Evolutionary conservation across 2,113 vertebrate genomes (phyloP), one percentile per base, ranked within the genome.

Genomic region (Clarias batrachus): DNA sequence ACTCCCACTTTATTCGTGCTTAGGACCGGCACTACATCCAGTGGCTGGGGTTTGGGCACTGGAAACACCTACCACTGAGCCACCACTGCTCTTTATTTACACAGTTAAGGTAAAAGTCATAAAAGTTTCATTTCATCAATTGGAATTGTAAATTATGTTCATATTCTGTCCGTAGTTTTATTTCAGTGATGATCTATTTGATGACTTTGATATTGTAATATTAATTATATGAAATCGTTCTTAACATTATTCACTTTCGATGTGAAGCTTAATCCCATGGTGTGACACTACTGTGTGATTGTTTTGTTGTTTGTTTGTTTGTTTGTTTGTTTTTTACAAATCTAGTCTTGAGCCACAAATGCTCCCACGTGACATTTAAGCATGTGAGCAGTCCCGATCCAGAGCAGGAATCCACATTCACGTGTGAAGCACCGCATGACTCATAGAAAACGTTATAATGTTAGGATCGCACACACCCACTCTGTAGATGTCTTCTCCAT

Each of bases 401-500:
- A 10, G 3, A 59, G 27, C 41, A 79, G 62, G 27, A 56, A 56
- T 63, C 62, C 74, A 59, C 54, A 70, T 13, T 68, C 62, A 70
- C 52, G n/a, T 57, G 37, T 57, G 21, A 37, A 80, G 63, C 11
- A 3, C 48, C 16, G 63, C 56, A 56, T 70, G 48, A 79, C 60
- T 77, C 83, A n/a, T 57, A 30, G 5, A 52, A 27, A 25, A 77
- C 33, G 27, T 70, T 79, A 54, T 27, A 27, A 25, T 52, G 48
- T 66, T 59, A 37, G 16, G 30, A 41, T 85, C 71, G 27, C 71
- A 81, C n/a, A 41, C 77, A 48, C 85, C 21, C 77, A 81, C 56
- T 25, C 23, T 59, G n/a, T 41, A 57, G 66, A 33, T 25, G 30
- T 81, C 65, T 60, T 27, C 85, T 48, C 33, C 30, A 17, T 73